phyloP scores from a whole-genome alignment of 2,113 vertebrate species.

The Eulemur macaco region DNA sequence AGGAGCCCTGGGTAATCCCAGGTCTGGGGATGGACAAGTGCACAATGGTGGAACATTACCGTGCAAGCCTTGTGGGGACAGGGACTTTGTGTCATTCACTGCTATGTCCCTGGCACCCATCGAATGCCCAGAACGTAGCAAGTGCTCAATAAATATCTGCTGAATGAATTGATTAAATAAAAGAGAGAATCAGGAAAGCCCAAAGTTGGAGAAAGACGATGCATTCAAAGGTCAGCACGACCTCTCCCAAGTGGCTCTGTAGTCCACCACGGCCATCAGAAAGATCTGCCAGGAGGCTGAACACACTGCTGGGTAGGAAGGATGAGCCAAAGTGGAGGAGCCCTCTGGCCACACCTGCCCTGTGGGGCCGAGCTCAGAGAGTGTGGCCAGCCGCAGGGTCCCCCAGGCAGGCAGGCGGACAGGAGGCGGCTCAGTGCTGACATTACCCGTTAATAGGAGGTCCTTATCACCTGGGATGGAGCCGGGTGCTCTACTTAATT shows the following conservation, averaged over 20 bases:
- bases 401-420: neutral
- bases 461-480: constrained; percentile 74
- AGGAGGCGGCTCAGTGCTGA: constrained; percentile 19
- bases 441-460: constrained; percentile 70
- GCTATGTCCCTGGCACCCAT: neutral
- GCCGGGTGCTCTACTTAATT: constrained; percentile 72
- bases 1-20: neutral
- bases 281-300: neutral
- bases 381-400: neutral
- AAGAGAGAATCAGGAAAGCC: neutral
- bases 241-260: neutral
- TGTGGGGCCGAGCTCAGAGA: neutral
- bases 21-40: neutral
- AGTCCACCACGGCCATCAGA: neutral
- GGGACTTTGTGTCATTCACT: neutral
- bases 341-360: neutral
- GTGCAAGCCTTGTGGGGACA: neutral
- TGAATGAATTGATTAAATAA: constrained; percentile 3
- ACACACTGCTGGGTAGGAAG: neutral
- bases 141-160: neutral
- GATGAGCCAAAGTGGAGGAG: neutral
- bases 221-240: neutral
- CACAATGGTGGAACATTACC: neutral
- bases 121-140: neutral
- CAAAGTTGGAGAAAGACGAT: neutral